phyloP scores from a whole-genome alignment of 2,797 vertebrate genomes.

The Pipistrellus nathusii region DNA sequence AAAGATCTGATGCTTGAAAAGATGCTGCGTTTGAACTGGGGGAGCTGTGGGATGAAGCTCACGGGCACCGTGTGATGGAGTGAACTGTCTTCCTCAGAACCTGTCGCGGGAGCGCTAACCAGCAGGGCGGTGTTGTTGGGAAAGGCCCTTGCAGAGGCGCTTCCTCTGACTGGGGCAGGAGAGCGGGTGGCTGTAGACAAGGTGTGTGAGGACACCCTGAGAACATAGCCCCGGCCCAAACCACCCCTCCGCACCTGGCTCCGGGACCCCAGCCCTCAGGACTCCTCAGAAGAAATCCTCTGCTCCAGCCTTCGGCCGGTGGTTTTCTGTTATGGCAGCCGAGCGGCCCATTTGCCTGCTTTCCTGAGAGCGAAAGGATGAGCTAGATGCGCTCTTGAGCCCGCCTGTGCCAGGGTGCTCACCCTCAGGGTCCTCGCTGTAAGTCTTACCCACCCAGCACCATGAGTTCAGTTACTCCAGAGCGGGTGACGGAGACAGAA shows the following conservation, averaged over 20 bases:
- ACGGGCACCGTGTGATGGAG: neutral
- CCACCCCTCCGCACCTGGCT: accelerated
- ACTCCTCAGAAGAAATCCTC: neutral
- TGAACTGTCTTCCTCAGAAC: neutral
- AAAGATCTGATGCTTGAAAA: neutral
- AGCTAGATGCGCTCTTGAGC: neutral
- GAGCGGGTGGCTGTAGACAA: neutral
- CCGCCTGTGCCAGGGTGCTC: neutral
- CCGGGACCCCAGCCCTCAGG: neutral
- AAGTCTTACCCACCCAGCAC: no score
- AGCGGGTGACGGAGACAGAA: neutral
- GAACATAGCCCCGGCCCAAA: accelerated
- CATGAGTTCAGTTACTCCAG: neutral
- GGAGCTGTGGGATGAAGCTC: neutral
- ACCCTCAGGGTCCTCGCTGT: neutral
- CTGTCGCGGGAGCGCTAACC: neutral
- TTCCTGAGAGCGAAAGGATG: neutral
- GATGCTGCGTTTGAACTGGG: no score
- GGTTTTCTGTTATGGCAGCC: neutral
- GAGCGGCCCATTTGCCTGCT: neutral
- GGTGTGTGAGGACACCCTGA: accelerated
- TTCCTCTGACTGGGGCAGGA: neutral
- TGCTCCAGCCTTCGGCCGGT: accelerated
- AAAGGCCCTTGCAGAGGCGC: no score
- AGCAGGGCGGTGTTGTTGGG: no score